Conservation (phyloP, 1,140 invertebrate genomes). For the Drosophila santomea region DNA sequence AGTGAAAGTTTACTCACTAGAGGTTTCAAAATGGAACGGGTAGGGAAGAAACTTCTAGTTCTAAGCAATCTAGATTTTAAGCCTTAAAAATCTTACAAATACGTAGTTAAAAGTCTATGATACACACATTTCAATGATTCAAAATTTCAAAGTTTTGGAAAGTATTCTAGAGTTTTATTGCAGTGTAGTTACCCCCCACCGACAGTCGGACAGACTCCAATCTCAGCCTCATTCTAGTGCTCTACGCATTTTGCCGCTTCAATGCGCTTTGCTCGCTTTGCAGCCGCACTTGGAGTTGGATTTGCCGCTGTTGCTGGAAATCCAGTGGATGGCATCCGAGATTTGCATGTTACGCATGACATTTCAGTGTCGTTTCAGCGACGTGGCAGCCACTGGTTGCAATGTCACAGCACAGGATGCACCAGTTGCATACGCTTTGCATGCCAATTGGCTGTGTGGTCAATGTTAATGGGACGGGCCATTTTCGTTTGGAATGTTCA, state of each 20-base stretch:
- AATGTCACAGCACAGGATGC: slow-evolving; percentile 79
- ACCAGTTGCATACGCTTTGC: slow-evolving; percentile 76
- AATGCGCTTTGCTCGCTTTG: slow-evolving; percentile 58
- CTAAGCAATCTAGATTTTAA: not conserved
- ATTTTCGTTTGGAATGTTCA: slow-evolving; percentile 10
- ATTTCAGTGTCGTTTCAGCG: slow-evolving; percentile 69
- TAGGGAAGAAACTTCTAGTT: too few species aligned
- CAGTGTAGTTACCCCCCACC: slow-evolving; percentile 21
- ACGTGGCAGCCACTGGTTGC: slow-evolving; percentile 35
- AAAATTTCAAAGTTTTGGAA: too few species aligned
- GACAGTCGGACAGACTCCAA: slow-evolving; percentile 3
- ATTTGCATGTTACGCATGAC: slow-evolving; percentile 77
- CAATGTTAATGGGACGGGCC: slow-evolving; percentile 38
- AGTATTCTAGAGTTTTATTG: not conserved
- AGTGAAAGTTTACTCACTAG: not conserved
- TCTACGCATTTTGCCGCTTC: slow-evolving; percentile 74
- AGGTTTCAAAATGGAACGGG: too few species aligned
- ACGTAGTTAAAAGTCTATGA: too few species aligned
- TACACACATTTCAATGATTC: too few species aligned
- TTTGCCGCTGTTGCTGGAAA: slow-evolving; percentile 1
- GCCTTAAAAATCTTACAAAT: not conserved
- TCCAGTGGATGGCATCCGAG: slow-evolving; percentile 25
- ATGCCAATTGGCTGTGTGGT: slow-evolving; percentile 47
- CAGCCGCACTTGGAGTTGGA: slow-evolving; percentile 29
- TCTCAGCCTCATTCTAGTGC: slow-evolving; percentile 18